Evolutionary conservation across 2,888 invertebrate species (phyloP).

Genomic region (Tyria jacobaeae): DNA sequence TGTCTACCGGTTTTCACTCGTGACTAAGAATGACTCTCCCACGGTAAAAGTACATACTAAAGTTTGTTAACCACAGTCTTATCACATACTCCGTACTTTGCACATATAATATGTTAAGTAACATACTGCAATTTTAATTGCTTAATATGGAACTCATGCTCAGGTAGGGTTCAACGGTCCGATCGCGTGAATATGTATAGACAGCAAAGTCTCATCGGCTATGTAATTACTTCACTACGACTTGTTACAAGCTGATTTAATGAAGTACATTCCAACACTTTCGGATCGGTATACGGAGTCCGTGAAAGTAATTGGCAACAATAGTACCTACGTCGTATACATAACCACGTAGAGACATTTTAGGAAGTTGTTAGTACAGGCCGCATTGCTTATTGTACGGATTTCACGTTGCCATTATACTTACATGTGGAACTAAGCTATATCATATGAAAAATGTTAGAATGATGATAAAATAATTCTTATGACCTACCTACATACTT

Average conservation of each 20-base stretch:
- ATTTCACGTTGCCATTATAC: too few relatives aligned
- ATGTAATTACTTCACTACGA: constrained; percentile 53
- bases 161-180: constrained; percentile 48
- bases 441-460: too few relatives aligned
- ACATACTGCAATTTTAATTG: constrained; percentile 15
- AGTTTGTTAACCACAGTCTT: neutral
- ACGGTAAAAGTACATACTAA: too few relatives aligned
- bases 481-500: neutral
- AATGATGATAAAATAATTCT: neutral
- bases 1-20: too few relatives aligned
- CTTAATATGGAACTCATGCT: constrained; percentile 31
- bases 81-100: neutral
- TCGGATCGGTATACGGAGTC: constrained; percentile 67
- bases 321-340: constrained; percentile 39
- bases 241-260: constrained; percentile 58
- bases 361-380: constrained; percentile 37
- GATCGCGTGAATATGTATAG: constrained; percentile 56
- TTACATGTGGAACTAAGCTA: too few relatives aligned
- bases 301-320: constrained; percentile 72
- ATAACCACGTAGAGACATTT: constrained; percentile 34
- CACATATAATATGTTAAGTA: constrained; percentile 9
- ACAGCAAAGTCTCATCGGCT: constrained; percentile 43
- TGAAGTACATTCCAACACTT: constrained; percentile 79
- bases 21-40: too few relatives aligned
- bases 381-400: constrained; percentile 9